These are phyloP conservation scores for Drosophila nigritarsus DNA, from an alignment of 2,888 invertebrate genomes.

Conservation along the genomic window DNA sequence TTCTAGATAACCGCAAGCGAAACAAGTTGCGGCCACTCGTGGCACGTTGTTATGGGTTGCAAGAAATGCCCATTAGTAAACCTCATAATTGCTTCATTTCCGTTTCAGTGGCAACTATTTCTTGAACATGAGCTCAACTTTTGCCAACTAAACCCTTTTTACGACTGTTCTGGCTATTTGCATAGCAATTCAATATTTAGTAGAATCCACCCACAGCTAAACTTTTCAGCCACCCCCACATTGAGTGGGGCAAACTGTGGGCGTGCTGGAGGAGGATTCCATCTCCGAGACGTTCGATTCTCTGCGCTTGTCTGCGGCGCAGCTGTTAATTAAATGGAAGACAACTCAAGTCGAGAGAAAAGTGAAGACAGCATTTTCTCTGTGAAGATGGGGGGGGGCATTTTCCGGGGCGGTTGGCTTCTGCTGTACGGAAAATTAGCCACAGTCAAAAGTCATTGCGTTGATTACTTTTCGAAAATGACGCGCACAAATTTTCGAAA, in stretches of 20 bases:
- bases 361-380: conserved; percentile 11
- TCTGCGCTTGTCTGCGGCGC: conserved; percentile 67
- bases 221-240: conserved; percentile 5
- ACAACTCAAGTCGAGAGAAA: conserved; percentile 70
- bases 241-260: neutral
- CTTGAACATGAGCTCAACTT: conserved; percentile 49
- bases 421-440: conserved; percentile 67
- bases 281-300: conserved; percentile 49
- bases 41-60: conserved; percentile 26
- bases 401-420: conserved; percentile 11
- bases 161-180: conserved; percentile 37
- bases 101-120: conserved; percentile 70
- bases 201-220: neutral
- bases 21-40: conserved; percentile 45
- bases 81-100: conserved; percentile 85
- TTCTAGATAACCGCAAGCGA: neutral
- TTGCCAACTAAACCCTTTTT: conserved; percentile 36
- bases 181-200: conserved; percentile 26
- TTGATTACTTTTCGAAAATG: conserved; percentile 79
- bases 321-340: conserved; percentile 81
- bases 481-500: conserved; percentile 72
- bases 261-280: conserved; percentile 5
- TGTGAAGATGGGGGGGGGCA: neutral
- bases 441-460: conserved; percentile 81
- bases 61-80: conserved; percentile 84